These are phyloP conservation scores for Selenia dentaria DNA, from an alignment of 2,888 invertebrate genomes.

Conservation along the genomic window DNA sequence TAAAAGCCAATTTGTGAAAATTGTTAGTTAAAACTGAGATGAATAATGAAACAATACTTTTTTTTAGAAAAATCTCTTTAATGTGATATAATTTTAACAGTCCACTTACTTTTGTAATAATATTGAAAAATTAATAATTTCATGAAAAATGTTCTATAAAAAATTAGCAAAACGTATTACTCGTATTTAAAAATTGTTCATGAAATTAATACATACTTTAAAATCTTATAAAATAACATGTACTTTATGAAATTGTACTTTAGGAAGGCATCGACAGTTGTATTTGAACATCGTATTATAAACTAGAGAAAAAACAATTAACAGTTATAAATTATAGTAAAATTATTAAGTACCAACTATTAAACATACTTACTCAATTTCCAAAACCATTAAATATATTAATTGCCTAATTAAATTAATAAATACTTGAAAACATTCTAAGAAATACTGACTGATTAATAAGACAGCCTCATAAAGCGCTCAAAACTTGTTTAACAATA, in stretches of 20 bases:
- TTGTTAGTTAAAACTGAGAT: constrained; percentile 39
- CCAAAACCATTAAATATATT: constrained; percentile 2
- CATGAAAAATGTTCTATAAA: constrained; percentile 45
- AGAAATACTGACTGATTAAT: constrained; percentile 15
- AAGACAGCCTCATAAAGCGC: constrained; percentile 18
- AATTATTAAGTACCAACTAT: background rate
- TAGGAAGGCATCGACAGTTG: constrained; percentile 46
- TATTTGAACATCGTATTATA: constrained; percentile 14
- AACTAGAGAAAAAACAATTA: constrained; percentile 2
- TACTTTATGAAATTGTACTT: constrained; percentile 53
- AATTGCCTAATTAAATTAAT: background rate
- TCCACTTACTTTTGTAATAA: constrained; percentile 70
- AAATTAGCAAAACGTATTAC: constrained; percentile 25
- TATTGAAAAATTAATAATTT: constrained; percentile 22
- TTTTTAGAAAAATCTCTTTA: constrained; percentile 62
- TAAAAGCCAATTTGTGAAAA: constrained; percentile 33
- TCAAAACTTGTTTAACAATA: constrained; percentile 5
- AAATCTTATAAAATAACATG: constrained; percentile 37
- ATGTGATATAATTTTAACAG: constrained; percentile 79
- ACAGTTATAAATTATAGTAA: no score
- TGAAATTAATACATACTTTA: constrained; percentile 4
- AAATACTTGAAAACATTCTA: constrained; percentile 10
- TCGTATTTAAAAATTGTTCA: constrained; percentile 8
- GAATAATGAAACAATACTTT: constrained; percentile 66
- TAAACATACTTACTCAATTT: background rate